Evolutionary conservation across 1,140 invertebrate genomes (phyloP).

Genomic region (Orchesella cincta): DNA sequence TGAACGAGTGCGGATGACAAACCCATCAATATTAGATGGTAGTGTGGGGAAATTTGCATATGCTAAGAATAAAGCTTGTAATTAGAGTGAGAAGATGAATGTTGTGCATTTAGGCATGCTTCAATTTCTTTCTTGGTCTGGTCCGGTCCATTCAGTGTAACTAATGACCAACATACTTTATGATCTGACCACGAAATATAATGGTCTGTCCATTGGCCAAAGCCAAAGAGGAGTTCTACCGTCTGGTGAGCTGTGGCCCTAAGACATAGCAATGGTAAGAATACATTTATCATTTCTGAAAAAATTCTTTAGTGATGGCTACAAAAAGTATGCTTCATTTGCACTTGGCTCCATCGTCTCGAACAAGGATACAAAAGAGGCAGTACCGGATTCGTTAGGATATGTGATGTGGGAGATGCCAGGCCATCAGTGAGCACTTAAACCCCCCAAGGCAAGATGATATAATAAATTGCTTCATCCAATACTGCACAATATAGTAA

Average conservation of each 20-base stretch:
- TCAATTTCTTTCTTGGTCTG: not conserved
- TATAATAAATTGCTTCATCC: slow-evolving; percentile 20
- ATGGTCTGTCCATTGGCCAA: not conserved
- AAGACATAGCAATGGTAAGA: not conserved
- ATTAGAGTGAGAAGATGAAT: not conserved
- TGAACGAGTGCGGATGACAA: no score
- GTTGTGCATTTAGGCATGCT: not conserved
- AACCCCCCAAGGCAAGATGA: slow-evolving; percentile 20
- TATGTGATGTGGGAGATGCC: slow-evolving; percentile 4
- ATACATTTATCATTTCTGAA: slow-evolving; percentile 42
- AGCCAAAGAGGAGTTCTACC: not conserved
- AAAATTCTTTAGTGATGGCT: slow-evolving; percentile 44
- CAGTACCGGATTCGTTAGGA: slow-evolving; percentile 14
- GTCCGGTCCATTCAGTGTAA: not conserved
- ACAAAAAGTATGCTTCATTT: slow-evolving; percentile 19
- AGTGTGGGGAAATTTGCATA: no score
- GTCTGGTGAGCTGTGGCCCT: slow-evolving; percentile 1
- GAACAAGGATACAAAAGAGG: slow-evolving; percentile 8
- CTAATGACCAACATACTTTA: slow-evolving; percentile 24
- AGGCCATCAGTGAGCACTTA: not conserved
- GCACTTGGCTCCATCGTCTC: slow-evolving; percentile 11
- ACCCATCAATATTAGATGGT: no score
- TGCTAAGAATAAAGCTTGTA: not conserved
- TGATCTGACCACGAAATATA: slow-evolving; percentile 3
- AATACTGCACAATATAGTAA: not conserved